Conservation (phyloP, 2,797 vertebrate genomes). For the Prionace glauca region DNA sequence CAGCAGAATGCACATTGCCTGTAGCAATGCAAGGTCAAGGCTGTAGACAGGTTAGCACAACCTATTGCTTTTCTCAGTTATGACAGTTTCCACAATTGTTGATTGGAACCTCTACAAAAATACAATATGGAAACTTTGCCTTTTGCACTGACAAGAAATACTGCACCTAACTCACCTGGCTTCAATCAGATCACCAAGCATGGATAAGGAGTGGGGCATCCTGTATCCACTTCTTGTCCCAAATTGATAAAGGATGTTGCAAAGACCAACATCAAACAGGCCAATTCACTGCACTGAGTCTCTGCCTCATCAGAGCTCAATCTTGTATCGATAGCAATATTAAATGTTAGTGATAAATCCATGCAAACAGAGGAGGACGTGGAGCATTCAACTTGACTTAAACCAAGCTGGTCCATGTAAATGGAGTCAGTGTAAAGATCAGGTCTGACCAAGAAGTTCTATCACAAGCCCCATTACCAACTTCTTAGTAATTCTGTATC, state of each 20-base stretch:
- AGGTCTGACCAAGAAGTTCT: neutral
- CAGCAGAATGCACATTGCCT: neutral
- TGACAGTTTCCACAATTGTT: neutral
- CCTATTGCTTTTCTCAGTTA: neutral
- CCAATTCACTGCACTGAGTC: neutral
- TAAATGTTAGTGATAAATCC: neutral
- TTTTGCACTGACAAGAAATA: neutral
- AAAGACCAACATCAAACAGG: neutral
- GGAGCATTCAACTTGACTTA: neutral
- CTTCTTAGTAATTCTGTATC: neutral
- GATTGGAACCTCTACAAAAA: neutral
- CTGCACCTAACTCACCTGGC: neutral
- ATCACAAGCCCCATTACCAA: neutral
- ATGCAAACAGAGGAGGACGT: neutral
- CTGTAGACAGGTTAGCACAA: neutral
- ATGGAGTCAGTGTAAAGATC: neutral
- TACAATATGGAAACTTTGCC: neutral
- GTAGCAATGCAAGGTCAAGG: neutral
- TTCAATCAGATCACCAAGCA: neutral
- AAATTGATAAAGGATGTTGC: neutral
- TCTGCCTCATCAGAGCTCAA: neutral
- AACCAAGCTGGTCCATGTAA: constrained; percentile 8
- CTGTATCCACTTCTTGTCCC: neutral
- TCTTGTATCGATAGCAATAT: neutral
- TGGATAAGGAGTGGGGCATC: neutral